Evolutionary conservation across 2,113 vertebrate species (phyloP).

Genomic region (Sisor rabdophorus): DNA sequence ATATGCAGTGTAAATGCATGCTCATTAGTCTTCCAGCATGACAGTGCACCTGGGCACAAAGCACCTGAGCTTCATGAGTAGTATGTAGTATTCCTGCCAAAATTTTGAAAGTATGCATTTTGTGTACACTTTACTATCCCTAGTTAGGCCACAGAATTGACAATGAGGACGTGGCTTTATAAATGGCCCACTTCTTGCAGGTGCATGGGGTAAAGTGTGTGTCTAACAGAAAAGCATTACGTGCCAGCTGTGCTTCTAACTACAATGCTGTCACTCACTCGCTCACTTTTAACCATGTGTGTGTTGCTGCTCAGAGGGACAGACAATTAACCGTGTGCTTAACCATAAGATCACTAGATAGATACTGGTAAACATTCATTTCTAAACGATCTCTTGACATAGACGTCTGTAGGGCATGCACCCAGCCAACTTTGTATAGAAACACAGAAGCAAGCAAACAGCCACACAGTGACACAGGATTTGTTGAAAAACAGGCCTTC

Average conservation of each 20-base stretch:
- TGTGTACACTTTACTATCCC: too few species aligned
- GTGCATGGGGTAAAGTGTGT: constrained; percentile 17
- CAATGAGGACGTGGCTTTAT: not conserved
- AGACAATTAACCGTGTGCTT: constrained; percentile 28
- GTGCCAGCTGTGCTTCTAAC: constrained; percentile 42
- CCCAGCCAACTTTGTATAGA: not conserved
- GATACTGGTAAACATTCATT: not conserved
- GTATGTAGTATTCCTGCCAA: too few species aligned
- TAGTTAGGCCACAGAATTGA: too few species aligned
- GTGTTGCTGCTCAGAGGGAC: constrained; percentile 16
- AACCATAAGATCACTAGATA: not conserved
- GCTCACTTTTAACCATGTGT: constrained; percentile 14
- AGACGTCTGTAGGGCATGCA: constrained; percentile 1
- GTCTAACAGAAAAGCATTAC: constrained; percentile 33
- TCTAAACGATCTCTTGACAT: constrained; percentile 3
- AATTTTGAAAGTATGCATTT: too few species aligned
- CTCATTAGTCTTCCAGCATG: too few species aligned
- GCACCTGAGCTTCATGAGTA: too few species aligned
- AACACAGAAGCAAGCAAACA: constrained; percentile 19
- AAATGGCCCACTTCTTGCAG: constrained; percentile 26
- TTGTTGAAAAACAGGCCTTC: constrained; percentile 5
- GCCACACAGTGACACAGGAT: constrained; percentile 17
- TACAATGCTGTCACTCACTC: constrained; percentile 38
- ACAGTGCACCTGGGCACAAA: too few species aligned
- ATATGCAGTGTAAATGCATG: too few species aligned